Conservation (phyloP, 2,797 vertebrate genomes). For the Clarias laeviceps region DNA sequence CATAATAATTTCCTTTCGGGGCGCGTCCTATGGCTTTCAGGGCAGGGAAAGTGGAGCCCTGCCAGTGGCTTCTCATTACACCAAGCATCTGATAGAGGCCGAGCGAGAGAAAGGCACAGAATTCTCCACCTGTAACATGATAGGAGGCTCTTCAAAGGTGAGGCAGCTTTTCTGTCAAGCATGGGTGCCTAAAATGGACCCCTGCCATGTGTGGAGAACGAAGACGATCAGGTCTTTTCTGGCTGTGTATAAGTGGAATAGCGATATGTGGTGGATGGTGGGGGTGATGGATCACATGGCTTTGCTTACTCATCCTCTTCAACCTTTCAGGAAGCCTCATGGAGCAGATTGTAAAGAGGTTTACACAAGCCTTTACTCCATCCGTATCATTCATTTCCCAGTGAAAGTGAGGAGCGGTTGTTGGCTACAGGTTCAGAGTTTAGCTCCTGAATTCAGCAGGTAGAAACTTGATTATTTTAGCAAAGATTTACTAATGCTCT, state of each 20-base stretch:
- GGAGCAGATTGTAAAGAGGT: slow-evolving; percentile 52
- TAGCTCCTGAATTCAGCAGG: background rate
- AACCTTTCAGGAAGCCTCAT: slow-evolving; percentile 65
- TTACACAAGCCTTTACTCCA: background rate
- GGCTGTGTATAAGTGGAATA: background rate
- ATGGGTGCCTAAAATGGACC: slow-evolving; percentile 29
- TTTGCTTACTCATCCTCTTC: slow-evolving; percentile 58
- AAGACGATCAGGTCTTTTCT: background rate
- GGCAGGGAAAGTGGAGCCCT: slow-evolving; percentile 76
- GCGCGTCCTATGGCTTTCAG: slow-evolving; percentile 77
- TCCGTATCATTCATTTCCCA: background rate
- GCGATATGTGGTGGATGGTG: slow-evolving; percentile 55
- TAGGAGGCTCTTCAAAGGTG: slow-evolving; percentile 79
- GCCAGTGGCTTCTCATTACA: slow-evolving; percentile 73
- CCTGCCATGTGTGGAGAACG: slow-evolving; percentile 18
- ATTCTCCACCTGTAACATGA: slow-evolving; percentile 72
- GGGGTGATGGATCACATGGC: slow-evolving; percentile 37
- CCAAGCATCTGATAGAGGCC: slow-evolving; percentile 75
- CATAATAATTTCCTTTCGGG: slow-evolving; percentile 81
- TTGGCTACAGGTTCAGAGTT: background rate
- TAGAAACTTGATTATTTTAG: background rate
- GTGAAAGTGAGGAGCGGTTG: background rate
- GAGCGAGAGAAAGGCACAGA: slow-evolving; percentile 63
- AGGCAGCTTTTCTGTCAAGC: slow-evolving; percentile 59
- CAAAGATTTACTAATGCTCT: background rate